Base-by-base conservation (phyloP, 2,113 vertebrate genomes). In the Cololabis saira region DNA sequence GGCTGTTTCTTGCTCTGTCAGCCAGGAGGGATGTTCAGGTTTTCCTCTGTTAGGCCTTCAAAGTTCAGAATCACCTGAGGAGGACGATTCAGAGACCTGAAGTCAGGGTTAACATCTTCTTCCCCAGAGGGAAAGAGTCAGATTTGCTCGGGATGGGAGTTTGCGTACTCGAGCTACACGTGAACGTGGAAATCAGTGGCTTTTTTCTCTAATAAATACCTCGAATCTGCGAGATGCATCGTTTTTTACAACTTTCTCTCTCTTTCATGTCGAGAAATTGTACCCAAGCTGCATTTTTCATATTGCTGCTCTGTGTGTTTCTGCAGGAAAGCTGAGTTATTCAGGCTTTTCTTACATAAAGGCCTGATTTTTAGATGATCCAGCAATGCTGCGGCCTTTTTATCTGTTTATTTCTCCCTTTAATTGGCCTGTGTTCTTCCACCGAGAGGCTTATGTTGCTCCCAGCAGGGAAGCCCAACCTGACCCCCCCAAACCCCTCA, bases 291-390 rank as follows among this genome's bases (percentile, higher is more conserved):
- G 81, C 81, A 63, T 79, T 83, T 84, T 69, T 64, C 52, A 75
- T 81, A 67, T 65, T 80, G 76, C 84, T 90, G 80, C n/a, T 52
- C 65, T 86, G 80, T 83, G 76, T 67, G 74, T 83, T 86, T 82
- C 85, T 82, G 85, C 85, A 74, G 55, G 55, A 62, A 45, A 67
- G 67, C 80, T 76, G 80, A 80, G 79, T 74, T 83, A 76, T 82
- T 78, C 86, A 76, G 78, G 84, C 66, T 76, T 73, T 70, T 77
- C 71, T 68, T 58, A 63, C 77, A 71, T 80, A 79, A 74, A 78
- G 58, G 58, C 67, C 40, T 74, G 72, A 81, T 37, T 82, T 81
- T 90, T 82, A 85, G 89, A 88, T 90, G 86, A 92, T 81, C 81
- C 82, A 86, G 87, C 85, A 83, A 44, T 72, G 78, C 81, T 82